Conservation (phyloP, 37 sponge, comb jelly and placozoan genomes). For the Crambe crambe region DNA sequence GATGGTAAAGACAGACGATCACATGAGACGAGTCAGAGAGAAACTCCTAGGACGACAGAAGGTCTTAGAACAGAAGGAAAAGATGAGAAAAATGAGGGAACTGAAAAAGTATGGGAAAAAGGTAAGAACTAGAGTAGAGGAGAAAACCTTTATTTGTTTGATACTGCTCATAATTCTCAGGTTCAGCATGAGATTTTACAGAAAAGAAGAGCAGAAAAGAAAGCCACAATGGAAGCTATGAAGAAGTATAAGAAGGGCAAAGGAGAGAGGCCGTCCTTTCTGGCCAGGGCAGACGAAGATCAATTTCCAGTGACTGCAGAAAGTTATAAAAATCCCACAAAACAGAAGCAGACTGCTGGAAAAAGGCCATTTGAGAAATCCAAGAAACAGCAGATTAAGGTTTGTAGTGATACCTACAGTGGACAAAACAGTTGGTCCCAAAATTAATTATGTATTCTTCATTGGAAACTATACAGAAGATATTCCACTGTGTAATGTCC, state of each 20-base stretch:
- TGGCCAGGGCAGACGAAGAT: slow-evolving; percentile 18
- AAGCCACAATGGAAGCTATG: slow-evolving; percentile 42
- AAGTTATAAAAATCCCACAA: no score
- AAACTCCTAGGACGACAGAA: slow-evolving; percentile 81
- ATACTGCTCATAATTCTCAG: no score
- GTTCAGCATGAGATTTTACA: slow-evolving; percentile 75
- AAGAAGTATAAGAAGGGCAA: slow-evolving; percentile 72
- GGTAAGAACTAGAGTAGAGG: slow-evolving; percentile 26
- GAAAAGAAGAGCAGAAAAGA: slow-evolving; percentile 75
- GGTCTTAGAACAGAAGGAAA: slow-evolving; percentile 76
- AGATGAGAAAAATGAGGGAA: slow-evolving; percentile 83
- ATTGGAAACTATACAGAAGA: no score
- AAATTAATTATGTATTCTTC: no score
- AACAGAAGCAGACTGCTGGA: background rate
- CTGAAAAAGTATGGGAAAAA: slow-evolving; percentile 94
- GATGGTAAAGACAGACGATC: slow-evolving; percentile 97
- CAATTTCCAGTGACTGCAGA: slow-evolving; percentile 34
- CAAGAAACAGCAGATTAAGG: slow-evolving; percentile 30
- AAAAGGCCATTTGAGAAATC: slow-evolving; percentile 12
- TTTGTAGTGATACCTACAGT: no score
- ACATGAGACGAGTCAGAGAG: slow-evolving; percentile 92
- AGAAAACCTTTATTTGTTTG: no score
- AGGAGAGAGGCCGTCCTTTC: slow-evolving; percentile 61
- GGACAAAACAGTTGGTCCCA: no score
- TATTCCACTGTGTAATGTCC: no score